Evolutionary conservation across 2,888 invertebrate genomes (phyloP).

Genomic region (Dynastes maya): DNA sequence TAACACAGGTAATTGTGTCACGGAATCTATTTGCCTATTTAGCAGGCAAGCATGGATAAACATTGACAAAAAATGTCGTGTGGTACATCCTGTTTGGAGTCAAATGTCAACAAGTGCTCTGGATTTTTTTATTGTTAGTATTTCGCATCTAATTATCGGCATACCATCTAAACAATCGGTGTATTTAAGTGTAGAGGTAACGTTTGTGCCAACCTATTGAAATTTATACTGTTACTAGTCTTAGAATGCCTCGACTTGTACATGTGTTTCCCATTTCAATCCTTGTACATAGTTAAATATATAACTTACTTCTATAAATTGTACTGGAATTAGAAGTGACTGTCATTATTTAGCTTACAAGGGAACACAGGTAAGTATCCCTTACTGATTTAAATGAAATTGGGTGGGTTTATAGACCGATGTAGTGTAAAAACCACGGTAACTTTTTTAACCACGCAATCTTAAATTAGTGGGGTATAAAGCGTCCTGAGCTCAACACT

Average conservation of each 20-base stretch:
- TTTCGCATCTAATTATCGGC: neutral
- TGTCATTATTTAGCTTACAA: no score
- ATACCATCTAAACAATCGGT: neutral
- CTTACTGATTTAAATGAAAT: no score
- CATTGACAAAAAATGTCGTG: neutral
- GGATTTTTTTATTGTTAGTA: neutral
- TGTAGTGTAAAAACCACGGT: no score
- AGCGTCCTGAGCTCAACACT: no score
- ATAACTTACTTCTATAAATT: neutral
- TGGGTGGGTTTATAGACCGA: no score
- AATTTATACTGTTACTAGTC: neutral
- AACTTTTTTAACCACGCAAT: no score
- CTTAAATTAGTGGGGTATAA: no score
- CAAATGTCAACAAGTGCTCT: constrained; percentile 15
- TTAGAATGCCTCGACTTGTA: neutral
- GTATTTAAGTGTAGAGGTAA: neutral
- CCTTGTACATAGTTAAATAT: neutral
- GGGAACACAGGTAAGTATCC: no score
- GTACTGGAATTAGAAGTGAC: neutral
- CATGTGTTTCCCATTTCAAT: constrained; percentile 10
- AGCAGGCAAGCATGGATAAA: neutral
- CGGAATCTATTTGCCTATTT: neutral
- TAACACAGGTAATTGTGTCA: constrained; percentile 1
- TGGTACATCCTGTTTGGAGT: neutral
- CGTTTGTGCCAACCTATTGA: neutral